Percentiles rank a stretch among this genome's conserved stretches.
Evolutionary conservation across 2,797 vertebrate species (phyloP).

Genomic region (Pachyuromys duprasi): DNA sequence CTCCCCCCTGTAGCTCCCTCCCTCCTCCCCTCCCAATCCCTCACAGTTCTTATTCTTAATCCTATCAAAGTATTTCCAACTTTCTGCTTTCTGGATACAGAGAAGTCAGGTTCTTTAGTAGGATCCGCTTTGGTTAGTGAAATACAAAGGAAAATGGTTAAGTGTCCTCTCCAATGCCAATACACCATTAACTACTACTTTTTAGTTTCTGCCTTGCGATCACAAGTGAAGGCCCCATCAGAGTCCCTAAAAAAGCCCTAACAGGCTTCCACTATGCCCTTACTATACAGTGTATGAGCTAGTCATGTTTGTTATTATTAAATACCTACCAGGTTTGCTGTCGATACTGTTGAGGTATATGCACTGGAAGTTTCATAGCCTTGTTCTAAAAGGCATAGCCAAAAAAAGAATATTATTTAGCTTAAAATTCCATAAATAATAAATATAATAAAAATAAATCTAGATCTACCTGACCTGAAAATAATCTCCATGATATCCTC

Average conservation of each 20-base stretch:
- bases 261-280: not conserved
- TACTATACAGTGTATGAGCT: not conserved
- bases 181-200: constrained; percentile 4
- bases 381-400: constrained; percentile 87
- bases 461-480: constrained; percentile 85
- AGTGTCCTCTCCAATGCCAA: not conserved
- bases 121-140: constrained; percentile 21
- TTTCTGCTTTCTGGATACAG: constrained; percentile 54
- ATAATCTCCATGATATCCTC: constrained; percentile 92
- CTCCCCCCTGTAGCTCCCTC: no score
- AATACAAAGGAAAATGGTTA: constrained; percentile 53
- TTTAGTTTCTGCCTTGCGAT: constrained; percentile 62
- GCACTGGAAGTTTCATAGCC: constrained; percentile 90
- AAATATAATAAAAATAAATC: constrained; percentile 9
- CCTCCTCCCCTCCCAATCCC: no score
- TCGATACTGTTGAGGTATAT: constrained; percentile 89
- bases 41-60: not conserved
- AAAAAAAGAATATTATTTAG: constrained; percentile 46
- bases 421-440: constrained; percentile 60
- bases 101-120: constrained; percentile 30
- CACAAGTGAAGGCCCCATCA: not conserved
- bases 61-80: constrained; percentile 39
- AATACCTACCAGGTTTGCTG: constrained; percentile 91
- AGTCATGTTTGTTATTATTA: constrained; percentile 31
- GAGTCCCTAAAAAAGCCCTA: constrained; percentile 7